Evolutionary conservation across 2,888 invertebrate species (phyloP), one percentile per base, ranked within the genome.

Genomic region (Sicus ferrugineus): DNA sequence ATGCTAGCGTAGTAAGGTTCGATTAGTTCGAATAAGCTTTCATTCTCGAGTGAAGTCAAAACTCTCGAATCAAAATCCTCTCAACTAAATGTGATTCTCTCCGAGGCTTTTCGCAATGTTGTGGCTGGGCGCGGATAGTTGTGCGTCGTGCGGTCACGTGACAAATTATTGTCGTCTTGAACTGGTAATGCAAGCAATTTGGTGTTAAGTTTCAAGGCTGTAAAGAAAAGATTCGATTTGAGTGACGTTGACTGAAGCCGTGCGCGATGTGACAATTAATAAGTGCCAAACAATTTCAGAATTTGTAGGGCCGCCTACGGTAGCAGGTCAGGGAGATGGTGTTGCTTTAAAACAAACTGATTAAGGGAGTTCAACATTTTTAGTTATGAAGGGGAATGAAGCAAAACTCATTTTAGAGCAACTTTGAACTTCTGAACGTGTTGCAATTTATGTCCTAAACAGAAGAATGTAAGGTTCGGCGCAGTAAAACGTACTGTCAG

Each of bases 31-130:
- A 11, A 6, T 6, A 6, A 38, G 26, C 30, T 48, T 16, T 34
- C 14, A 19, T 19, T 28, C 16, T 58, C 11, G 48, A 61, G 59
- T 67, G 59, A 61, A 61, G 67, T 26, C 26, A 19, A 31, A 59
- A 61, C 31, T 59, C 50, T 59, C 31, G n/a, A n/a, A 14, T 34
- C 14, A 34, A 1, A 1, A 9, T 34, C 9, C 14, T 34, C 14
- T 34, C 9, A 34, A 34, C 14, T 14, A 34, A 34, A 14, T 14
- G 34, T 34, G 2, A 34, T 42, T 14, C 4, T 42, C n/a, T 16
- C n/a, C 1, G 16, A 16, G 5, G 42, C 0, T 16, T 4, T 42
- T 42, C 42, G 42, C 3, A n/a, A n/a, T 4, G 42, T n/a, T 42
- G 34, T 42, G 5, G 5, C n/a, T n/a, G 34, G 34, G 34, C n/a